Evolutionary conservation across 2,797 vertebrate genomes (phyloP).

Genomic region (Threskiornis aethiopicus): DNA sequence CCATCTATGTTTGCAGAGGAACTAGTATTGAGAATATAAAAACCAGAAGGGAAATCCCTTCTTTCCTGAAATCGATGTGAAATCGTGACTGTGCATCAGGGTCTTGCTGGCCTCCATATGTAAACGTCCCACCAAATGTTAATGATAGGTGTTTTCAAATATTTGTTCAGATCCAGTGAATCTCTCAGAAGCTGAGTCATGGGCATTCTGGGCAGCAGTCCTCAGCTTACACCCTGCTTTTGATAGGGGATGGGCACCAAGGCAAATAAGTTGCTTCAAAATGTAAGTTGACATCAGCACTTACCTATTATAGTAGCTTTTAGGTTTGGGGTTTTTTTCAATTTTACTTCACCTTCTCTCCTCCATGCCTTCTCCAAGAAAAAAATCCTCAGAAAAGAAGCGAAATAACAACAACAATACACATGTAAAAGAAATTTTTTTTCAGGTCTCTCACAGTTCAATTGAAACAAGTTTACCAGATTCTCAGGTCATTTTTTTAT

Average conservation of each 20-base stretch:
- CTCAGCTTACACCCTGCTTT: neutral
- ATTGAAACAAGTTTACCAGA: neutral
- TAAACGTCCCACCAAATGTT: neutral
- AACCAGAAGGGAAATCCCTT: neutral
- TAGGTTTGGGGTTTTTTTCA: fast-evolving
- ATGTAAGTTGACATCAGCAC: neutral
- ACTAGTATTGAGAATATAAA: neutral
- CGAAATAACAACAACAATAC: neutral
- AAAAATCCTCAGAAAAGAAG: neutral
- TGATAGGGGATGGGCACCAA: neutral
- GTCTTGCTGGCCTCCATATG: neutral
- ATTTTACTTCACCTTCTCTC: neutral
- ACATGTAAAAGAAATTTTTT: neutral
- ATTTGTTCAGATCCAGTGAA: neutral
- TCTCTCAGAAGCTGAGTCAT: neutral
- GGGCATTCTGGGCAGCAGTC: neutral
- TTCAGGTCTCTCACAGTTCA: neutral
- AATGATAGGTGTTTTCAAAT: neutral
- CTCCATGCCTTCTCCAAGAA: neutral
- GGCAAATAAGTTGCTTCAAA: neutral
- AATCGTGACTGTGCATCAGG: neutral
- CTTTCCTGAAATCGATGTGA: neutral
- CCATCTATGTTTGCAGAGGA: neutral
- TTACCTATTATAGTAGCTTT: neutral
- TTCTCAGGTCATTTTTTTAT: neutral